Base-by-base conservation (phyloP, 2,113 vertebrate genomes). In the Myiozetetes cayanensis region DNA sequence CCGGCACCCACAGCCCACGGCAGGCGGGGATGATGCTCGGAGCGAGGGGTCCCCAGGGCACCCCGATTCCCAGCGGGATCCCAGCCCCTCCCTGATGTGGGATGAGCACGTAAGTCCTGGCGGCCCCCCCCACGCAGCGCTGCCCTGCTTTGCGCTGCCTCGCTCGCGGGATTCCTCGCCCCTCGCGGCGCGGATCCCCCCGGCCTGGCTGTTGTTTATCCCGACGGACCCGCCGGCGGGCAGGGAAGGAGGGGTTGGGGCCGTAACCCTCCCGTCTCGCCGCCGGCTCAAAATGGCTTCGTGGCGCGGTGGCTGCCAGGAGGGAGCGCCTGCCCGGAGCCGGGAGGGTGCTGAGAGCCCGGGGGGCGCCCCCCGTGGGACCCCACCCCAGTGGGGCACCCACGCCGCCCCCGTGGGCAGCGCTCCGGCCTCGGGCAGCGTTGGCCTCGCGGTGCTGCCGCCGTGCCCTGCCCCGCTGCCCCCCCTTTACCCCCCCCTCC, bases 281-380 rank as follows among this genome's bases (percentile, higher is more conserved):
- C 12, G 31, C 49, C 10, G 23, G 67, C 87, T 94, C 95, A 95
- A 86, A 90, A 94, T 95, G 92, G 89, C 95, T 90, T 78, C 83
- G 79, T 7, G 30, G 14, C 1, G 76, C 55, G n/a, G 37, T 47
- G 72, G 74, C 65, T 49, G 82, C 87, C 12, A 59, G 41, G 72
- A 2, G 20, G 35, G 20, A 41, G 33, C 22, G 8, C 18, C 37
- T 4, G 12, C 50, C 2, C 1, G 71, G 66, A 14, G 39, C 30
- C 3, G 3, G 52, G 55, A 44, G 50, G 44, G 33, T 39, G 74
- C 80, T 22, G 68, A 49, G 85, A 3, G 0, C 73, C 73, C 5
- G 15, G 53, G 23, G 24, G 2, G 17, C 2, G 19, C 39, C 9
- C 31, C 31, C 19, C 0, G 3, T 2, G 27, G 39, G 49, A 58